Base-by-base conservation (phyloP, 1,140 invertebrate genomes). In the Diorhabda carinulata region DNA sequence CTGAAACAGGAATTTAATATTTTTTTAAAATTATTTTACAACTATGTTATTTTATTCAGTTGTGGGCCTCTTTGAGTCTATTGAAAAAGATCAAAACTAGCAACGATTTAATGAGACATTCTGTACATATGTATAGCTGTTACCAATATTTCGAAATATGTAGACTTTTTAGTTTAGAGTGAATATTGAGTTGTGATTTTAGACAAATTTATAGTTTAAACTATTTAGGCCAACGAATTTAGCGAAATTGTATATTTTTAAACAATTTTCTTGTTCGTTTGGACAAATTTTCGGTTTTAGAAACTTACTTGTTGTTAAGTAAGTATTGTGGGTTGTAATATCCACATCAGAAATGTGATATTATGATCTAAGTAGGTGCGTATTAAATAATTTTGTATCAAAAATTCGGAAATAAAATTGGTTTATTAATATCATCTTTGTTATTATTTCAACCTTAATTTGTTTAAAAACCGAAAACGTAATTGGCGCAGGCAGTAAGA, bases 261-360 rank as follows among this genome's bases (percentile, higher is more conserved):
- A 25, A 25, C 25, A 25, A 25, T 25, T 25, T 25, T 25, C 25
- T 25, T 25, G 2, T 25, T 25, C 25, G 25, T 25, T 25, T 25
- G 25, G 25, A 0, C 25, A 25, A 25, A 25, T 25, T 25, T 25
- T 25, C 25, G 25, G 25, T 25, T 25, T 25, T 25, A 25, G 25
- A 25, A 25, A 52, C 47, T 52, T 52, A 68, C 58, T 64, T 45
- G 52, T 66, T 66, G 7, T 67, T 67, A 64, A 62, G 66, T 66
- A 69, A 66, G 61, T 25, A 61, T 64, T 67, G 72, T 74, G 72
- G 70, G 60, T 73, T 71, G 69, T 72, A 72, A 74, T 74, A 72
- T 72, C 71, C 71, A 72, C 73, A 69, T 74, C 68, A 72, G 70
- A 74, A 74, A 74, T 74, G 73, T 74, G 73, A 74, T 74, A 74